Conservation (phyloP, 1,140 invertebrate species). For the Scaptomyza montana region DNA sequence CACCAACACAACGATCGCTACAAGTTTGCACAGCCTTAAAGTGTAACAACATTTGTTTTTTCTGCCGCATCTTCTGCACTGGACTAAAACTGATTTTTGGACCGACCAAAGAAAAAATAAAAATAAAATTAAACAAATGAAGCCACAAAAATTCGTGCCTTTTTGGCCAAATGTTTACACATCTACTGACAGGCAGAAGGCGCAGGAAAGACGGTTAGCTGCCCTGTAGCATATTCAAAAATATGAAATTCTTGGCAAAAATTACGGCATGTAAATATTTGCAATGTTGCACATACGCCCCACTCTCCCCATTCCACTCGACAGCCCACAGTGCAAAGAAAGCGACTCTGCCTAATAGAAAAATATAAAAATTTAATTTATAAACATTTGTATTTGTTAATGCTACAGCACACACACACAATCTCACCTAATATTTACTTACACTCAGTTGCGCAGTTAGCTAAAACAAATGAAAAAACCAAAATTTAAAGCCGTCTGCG, state of each 20-base stretch:
- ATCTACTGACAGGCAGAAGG: background rate
- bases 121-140: conserved; percentile 33
- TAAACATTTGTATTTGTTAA: background rate
- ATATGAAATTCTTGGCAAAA: conserved; percentile 35
- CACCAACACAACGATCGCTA: too few relatives aligned
- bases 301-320: background rate
- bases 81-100: conserved; percentile 5
- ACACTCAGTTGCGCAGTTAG: background rate
- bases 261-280: conserved; percentile 44
- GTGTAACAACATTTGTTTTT: conserved; percentile 14
- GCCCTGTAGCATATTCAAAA: conserved; percentile 23
- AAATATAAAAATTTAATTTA: background rate
- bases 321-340: background rate
- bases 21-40: background rate
- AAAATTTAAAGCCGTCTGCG: conserved; percentile 7
- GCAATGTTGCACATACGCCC: conserved; percentile 34
- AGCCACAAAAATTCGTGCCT: conserved; percentile 24
- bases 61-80: conserved; percentile 1
- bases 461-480: too few relatives aligned
- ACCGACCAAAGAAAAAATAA: background rate
- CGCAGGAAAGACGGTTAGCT: background rate
- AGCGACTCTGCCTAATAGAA: background rate
- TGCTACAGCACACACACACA: background rate
- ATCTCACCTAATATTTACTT: too few relatives aligned
- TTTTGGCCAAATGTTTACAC: conserved; percentile 31